Conservation (phyloP, 1,140 invertebrate genomes). For the Periplaneta americana region DNA sequence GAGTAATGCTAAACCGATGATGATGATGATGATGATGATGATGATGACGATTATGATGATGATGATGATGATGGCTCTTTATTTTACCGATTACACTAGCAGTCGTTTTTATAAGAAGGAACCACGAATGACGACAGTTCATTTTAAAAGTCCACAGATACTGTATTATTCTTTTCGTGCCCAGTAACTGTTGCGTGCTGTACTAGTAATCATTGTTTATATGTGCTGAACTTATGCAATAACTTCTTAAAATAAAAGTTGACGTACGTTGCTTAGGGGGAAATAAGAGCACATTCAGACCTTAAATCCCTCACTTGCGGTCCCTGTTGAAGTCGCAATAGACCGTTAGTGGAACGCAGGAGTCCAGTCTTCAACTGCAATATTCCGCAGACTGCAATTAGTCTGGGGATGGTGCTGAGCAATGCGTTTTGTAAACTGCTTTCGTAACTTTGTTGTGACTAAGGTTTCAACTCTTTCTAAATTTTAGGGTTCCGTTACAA, state of each 20-base stretch:
- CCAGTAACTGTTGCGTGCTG: no score
- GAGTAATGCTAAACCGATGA: no score
- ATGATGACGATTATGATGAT: no score
- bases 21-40: no score
- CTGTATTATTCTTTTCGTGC: no score
- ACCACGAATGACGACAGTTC: no score
- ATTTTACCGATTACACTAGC: no score
- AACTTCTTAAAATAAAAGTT: neutral
- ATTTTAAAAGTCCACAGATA: no score
- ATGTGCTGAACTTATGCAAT: neutral
- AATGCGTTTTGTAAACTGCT: neutral
- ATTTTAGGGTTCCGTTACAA: neutral
- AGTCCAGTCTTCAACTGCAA: neutral
- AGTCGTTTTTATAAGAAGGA: no score
- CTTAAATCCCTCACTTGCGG: neutral
- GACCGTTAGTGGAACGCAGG: neutral
- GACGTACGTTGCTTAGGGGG: neutral
- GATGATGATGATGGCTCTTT: no score
- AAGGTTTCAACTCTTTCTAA: neutral
- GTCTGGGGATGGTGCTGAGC: neutral
- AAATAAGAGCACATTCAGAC: neutral
- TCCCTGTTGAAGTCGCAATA: neutral
- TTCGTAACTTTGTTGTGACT: neutral
- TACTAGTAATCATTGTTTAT: no score
- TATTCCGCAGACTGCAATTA: no score